Percentiles rank a stretch among this genome's conserved stretches.
Conservation (phyloP, 2,797 vertebrate species). For the Sphaeramia orbicularis region DNA sequence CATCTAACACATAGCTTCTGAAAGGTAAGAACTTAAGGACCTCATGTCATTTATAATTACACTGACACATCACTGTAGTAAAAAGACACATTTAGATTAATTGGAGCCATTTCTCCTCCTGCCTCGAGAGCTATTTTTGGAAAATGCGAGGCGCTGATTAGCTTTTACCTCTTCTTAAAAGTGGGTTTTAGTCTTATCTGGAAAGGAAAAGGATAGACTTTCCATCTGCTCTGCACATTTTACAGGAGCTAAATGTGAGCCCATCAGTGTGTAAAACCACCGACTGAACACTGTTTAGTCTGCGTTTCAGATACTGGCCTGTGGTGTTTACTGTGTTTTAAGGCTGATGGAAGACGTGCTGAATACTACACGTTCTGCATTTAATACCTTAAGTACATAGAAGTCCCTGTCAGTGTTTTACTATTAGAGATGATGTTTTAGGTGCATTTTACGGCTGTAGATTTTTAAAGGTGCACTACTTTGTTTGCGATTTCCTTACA, state of each 20-base stretch:
- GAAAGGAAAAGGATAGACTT: conserved; percentile 11
- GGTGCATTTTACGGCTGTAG: no score
- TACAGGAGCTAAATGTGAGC: conserved; percentile 8
- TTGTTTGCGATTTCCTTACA: no score
- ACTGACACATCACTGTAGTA: conserved; percentile 26
- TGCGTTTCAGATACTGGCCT: neutral
- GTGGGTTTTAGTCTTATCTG: conserved; percentile 18
- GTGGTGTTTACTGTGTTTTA: neutral
- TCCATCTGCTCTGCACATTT: conserved; percentile 21
- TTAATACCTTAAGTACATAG: no score
- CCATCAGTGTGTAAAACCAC: conserved; percentile 1
- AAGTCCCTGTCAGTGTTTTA: no score
- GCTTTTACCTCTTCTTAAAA: conserved; percentile 9
- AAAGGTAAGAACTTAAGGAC: conserved; percentile 9
- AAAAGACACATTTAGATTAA: conserved; percentile 29
- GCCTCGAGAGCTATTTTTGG: conserved; percentile 22
- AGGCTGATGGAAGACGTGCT: no score
- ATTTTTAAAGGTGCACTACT: no score
- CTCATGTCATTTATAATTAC: conserved; percentile 8
- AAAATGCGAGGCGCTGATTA: conserved; percentile 23
- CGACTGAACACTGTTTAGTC: neutral
- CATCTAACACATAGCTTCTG: conserved; percentile 14
- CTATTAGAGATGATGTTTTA: no score
- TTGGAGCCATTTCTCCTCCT: conserved; percentile 23
- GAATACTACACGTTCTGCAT: no score